Conservation (phyloP, 2,797 vertebrate species). For the Melanotaenia maccullochi region DNA sequence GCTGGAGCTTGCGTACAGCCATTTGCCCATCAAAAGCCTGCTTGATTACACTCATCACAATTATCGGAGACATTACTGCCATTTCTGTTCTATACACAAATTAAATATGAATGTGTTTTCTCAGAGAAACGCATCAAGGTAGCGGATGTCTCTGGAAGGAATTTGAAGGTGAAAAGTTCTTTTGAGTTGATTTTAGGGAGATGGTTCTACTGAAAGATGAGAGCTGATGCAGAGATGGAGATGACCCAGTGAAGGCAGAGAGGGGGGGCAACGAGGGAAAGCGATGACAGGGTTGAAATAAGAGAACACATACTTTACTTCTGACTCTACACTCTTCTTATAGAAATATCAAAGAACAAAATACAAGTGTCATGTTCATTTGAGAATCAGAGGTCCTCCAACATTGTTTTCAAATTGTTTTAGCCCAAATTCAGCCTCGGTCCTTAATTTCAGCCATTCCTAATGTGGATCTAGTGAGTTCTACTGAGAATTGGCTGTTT, state of each 20-base stretch:
- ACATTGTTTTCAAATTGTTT: too few relatives aligned
- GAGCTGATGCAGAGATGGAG: conserved; percentile 61
- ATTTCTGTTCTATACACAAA: conserved; percentile 75
- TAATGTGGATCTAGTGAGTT: too few relatives aligned
- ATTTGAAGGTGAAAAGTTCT: conserved; percentile 78
- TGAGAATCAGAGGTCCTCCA: too few relatives aligned
- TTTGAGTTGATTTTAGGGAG: conserved; percentile 71
- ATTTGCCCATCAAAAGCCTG: conserved; percentile 75
- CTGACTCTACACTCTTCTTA: conserved; percentile 42
- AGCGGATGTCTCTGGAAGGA: conserved; percentile 73
- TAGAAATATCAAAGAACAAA: neutral
- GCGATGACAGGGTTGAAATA: conserved; percentile 64
- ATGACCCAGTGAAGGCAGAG: conserved; percentile 55
- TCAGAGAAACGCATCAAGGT: conserved; percentile 57
- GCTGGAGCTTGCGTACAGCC: conserved; percentile 53
- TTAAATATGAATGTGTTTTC: conserved; percentile 75
- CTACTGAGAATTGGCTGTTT: too few relatives aligned
- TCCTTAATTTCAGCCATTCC: too few relatives aligned
- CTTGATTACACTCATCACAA: conserved; percentile 76
- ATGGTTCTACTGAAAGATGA: conserved; percentile 68
- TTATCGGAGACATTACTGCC: conserved; percentile 79
- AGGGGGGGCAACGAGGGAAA: conserved; percentile 44
- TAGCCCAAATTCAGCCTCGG: too few relatives aligned
- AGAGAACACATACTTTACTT: conserved; percentile 56
- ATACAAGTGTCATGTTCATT: conserved; percentile 11